phyloP scores from a whole-genome alignment of 1,140 invertebrate genomes.

The Bombus haemorrhoidalis region DNA sequence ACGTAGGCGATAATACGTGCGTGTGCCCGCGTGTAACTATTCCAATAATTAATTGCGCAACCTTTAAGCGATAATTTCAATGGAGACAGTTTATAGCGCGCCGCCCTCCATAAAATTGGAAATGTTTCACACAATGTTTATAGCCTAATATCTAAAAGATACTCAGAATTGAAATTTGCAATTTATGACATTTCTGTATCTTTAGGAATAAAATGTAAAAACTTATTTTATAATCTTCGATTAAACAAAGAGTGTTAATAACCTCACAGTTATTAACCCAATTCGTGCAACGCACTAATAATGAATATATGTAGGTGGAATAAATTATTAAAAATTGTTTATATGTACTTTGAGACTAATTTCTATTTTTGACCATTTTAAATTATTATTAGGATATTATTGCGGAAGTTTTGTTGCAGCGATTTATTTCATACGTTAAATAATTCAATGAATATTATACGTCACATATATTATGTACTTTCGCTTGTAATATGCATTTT shows the following conservation, averaged over 20 bases:
- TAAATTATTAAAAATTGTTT: background rate
- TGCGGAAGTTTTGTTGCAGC: too few species aligned
- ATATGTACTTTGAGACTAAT: background rate
- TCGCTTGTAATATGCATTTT: too few species aligned
- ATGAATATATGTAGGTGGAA: background rate
- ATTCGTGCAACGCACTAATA: background rate
- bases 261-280: background rate
- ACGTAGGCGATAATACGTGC: conserved; percentile 46
- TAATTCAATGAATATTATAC: too few species aligned
- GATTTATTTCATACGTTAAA: too few species aligned
- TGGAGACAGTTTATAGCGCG: background rate
- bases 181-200: too few species aligned
- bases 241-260: background rate
- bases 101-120: background rate
- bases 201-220: background rate
- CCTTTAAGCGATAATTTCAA: conserved; percentile 25
- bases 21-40: conserved; percentile 28
- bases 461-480: too few species aligned
- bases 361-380: background rate
- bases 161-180: too few species aligned
- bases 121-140: background rate
- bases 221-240: background rate
- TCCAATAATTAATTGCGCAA: conserved; percentile 47
- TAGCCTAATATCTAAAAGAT: too few species aligned
- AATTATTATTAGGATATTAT: too few species aligned